Evolutionary conservation across 2,113 vertebrate genomes (phyloP).

Genomic region (Collichthys lucidus): DNA sequence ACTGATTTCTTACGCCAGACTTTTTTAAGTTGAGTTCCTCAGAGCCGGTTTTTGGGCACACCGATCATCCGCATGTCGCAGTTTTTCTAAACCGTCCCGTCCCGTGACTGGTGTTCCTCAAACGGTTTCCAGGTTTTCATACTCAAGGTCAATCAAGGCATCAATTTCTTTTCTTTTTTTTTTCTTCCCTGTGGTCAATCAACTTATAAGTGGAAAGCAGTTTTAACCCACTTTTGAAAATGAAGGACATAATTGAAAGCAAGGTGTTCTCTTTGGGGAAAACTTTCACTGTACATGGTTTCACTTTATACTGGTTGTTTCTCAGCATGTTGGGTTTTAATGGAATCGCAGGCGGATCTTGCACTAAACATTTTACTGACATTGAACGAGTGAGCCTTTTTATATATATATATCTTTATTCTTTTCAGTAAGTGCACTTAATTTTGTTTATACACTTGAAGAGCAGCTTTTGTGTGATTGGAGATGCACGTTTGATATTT

Average conservation of each 20-base stretch:
- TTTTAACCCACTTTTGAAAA: constrained; percentile 52
- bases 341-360: constrained; percentile 2
- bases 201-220: constrained; percentile 16
- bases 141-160: constrained; percentile 56
- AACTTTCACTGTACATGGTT: constrained; percentile 42
- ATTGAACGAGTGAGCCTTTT: constrained; percentile 14
- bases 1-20: neutral
- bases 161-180: constrained; percentile 53
- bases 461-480: constrained; percentile 7
- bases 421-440: constrained; percentile 25
- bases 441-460: constrained; percentile 6
- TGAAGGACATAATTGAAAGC: constrained; percentile 41
- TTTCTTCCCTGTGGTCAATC: constrained; percentile 42
- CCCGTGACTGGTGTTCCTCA: neutral
- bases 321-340: constrained; percentile 28
- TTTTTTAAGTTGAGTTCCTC: constrained; percentile 13
- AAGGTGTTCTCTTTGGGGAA: constrained; percentile 23
- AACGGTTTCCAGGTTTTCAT: constrained; percentile 11
- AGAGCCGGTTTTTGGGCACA: neutral
- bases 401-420: neutral
- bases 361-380: constrained; percentile 43
- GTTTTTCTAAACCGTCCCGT: neutral
- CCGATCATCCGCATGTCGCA: neutral
- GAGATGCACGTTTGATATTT: constrained; percentile 26
- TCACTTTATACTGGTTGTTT: constrained; percentile 39